Evolutionary conservation across 2,113 vertebrate genomes (phyloP).

Genomic region (Ardeotis arabs): DNA sequence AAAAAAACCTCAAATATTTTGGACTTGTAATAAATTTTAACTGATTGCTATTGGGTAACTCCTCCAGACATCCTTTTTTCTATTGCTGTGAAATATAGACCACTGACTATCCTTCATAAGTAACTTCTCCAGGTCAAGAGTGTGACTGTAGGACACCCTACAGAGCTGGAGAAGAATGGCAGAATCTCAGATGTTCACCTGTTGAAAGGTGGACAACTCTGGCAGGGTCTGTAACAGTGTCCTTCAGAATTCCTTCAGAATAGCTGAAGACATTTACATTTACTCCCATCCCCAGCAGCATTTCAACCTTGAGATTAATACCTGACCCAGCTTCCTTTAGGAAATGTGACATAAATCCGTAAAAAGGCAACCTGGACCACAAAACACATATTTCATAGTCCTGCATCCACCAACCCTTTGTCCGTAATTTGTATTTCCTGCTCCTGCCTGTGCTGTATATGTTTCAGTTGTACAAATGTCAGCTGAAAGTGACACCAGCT

Average conservation of each 20-base stretch:
- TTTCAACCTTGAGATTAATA: neutral
- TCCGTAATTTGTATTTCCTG: neutral
- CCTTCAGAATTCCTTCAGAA: neutral
- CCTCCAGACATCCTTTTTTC: neutral
- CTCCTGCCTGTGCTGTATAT: neutral
- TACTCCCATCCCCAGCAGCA: neutral
- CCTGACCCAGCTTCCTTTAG: accelerated
- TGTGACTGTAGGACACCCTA: neutral
- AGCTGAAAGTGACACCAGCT: conserved; percentile 33
- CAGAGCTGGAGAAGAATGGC: neutral
- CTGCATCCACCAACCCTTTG: neutral
- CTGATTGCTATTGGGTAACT: neutral
- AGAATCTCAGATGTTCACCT: neutral
- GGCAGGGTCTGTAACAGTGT: neutral
- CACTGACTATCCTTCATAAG: neutral
- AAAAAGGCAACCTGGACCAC: neutral
- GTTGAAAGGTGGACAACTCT: neutral
- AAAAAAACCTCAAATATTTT: neutral
- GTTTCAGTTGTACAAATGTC: neutral
- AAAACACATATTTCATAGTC: neutral
- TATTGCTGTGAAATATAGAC: neutral
- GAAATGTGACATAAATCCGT: neutral
- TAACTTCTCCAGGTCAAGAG: neutral
- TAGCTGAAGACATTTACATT: neutral
- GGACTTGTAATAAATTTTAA: neutral